Evolutionary conservation across 2,797 vertebrate genomes (phyloP).

Genomic region (Coluber constrictor): DNA sequence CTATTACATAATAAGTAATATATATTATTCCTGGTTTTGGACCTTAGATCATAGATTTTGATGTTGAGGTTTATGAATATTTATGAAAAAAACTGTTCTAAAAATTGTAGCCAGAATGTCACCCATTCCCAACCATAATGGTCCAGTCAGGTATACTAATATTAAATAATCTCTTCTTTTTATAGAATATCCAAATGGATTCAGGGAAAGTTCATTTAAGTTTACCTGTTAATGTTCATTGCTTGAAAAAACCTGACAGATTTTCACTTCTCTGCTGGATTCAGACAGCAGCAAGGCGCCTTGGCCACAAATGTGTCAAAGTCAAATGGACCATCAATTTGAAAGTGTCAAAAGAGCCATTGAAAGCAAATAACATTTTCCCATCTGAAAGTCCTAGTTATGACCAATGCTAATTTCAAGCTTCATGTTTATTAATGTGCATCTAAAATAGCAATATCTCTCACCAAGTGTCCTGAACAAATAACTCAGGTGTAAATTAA

Average conservation of each 20-base stretch:
- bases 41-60: not conserved
- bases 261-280: not conserved
- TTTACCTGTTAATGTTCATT: not conserved
- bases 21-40: not conserved
- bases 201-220: not conserved
- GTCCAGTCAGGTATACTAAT: not conserved
- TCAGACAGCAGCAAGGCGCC: not conserved
- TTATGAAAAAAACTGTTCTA: not conserved
- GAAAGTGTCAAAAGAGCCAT: slow-evolving; percentile 1
- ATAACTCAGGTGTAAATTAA: not conserved
- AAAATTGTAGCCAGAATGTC: not conserved
- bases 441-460: not conserved
- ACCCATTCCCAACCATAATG: not conserved
- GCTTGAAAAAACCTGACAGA: not conserved
- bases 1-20: not conserved
- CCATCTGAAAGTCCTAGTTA: not conserved
- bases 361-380: not conserved
- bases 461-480: not conserved
- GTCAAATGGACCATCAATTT: not conserved
- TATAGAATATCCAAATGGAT: not conserved
- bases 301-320: slow-evolving; percentile 10
- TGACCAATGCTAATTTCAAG: slow-evolving; percentile 17
- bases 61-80: not conserved
- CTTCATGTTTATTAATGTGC: not conserved
- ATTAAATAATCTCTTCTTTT: not conserved